Percentiles rank a stretch among this genome's conserved stretches.
Evolutionary conservation across 2,113 vertebrate species (phyloP).

Genomic region (Lanius ludovicianus): DNA sequence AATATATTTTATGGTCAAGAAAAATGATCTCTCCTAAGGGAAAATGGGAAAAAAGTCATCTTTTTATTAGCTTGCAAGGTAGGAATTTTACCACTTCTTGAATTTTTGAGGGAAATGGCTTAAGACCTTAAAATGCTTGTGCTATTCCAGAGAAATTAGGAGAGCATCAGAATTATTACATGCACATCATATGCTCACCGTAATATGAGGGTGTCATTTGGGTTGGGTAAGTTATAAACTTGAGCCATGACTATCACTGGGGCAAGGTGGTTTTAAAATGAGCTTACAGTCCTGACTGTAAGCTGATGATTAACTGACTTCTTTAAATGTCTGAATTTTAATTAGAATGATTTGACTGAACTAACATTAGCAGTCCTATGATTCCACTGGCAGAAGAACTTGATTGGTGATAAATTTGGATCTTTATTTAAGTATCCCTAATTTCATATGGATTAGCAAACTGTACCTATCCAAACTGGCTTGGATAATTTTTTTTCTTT

Average conservation of each 20-base stretch:
- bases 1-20: background rate
- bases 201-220: background rate
- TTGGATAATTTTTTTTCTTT: background rate
- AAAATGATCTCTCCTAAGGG: background rate
- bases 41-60: background rate
- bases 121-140: background rate
- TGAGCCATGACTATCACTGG: background rate
- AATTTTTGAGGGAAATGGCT: background rate
- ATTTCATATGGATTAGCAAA: background rate
- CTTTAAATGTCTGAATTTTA: slow-evolving; percentile 34
- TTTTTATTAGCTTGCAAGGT: background rate
- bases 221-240: background rate
- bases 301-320: slow-evolving; percentile 7
- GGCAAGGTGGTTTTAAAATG: slow-evolving; percentile 1
- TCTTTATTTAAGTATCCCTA: background rate
- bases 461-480: background rate
- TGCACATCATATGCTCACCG: accelerated
- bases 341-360: slow-evolving; percentile 20
- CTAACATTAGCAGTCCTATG: slow-evolving; percentile 5
- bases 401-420: slow-evolving; percentile 23
- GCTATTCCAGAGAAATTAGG: background rate
- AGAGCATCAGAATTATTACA: background rate
- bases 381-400: background rate
- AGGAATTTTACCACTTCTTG: background rate
- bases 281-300: background rate